These are phyloP conservation scores for Amiota minor DNA, from an alignment of 2,888 invertebrate species.

Conservation along the genomic window DNA sequence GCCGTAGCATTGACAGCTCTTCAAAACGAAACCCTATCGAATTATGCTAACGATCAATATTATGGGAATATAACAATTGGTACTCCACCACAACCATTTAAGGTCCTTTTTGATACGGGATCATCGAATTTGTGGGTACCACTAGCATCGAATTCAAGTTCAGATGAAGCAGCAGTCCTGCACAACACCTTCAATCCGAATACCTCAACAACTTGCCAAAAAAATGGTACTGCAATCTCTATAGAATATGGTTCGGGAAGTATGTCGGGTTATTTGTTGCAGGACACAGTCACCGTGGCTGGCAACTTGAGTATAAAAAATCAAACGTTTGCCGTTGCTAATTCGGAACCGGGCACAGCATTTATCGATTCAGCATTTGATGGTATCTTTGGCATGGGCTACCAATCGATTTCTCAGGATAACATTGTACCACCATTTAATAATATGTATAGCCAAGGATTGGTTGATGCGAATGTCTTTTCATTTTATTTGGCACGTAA, in stretches of 20 bases:
- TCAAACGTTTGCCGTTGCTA: conserved; percentile 95
- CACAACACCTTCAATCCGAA: conserved; percentile 94
- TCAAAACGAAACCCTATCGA: conserved; percentile 85
- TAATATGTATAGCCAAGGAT: conserved; percentile 86
- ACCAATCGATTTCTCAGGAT: conserved; percentile 88
- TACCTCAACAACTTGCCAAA: conserved; percentile 84
- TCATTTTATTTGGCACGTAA: conserved; percentile 91
- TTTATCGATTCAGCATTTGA: conserved; percentile 98
- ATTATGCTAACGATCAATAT: conserved; percentile 94
- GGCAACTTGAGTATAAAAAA: conserved; percentile 80
- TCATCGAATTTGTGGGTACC: conserved; percentile 98
- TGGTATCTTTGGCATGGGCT: conserved; percentile 95
- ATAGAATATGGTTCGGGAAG: conserved; percentile 96
- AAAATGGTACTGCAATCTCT: conserved; percentile 89
- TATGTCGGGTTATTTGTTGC: conserved; percentile 93
- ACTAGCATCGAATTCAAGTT: conserved; percentile 65
- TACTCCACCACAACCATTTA: conserved; percentile 89
- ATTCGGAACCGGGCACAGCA: conserved; percentile 90
- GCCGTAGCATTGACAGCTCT: conserved; percentile 74
- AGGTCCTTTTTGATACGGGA: conserved; percentile 96
- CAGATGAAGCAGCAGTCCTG: conserved; percentile 90
- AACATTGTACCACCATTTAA: conserved; percentile 91
- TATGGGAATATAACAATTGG: conserved; percentile 93
- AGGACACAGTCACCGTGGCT: conserved; percentile 80
- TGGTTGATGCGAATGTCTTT: conserved; percentile 82